Evolutionary conservation across 92 coral and sea anemone species (phyloP).

Genomic region (Virgularia gustaviana): DNA sequence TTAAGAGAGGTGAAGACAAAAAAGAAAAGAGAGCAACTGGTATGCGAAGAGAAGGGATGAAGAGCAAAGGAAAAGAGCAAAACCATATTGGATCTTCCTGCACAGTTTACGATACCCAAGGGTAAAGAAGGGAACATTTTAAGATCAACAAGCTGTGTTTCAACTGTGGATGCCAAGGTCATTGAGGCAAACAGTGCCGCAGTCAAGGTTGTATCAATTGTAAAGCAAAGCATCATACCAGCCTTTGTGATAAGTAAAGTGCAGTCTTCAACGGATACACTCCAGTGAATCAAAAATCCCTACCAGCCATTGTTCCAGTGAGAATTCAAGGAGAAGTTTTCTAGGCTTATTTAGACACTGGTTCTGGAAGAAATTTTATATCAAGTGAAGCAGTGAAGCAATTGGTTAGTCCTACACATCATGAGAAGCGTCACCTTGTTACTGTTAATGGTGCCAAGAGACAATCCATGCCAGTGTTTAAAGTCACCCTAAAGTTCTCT

Average conservation of each 20-base stretch:
- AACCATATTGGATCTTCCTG: too few relatives aligned
- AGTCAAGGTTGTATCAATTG: conserved; percentile 46
- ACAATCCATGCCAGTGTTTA: conserved; percentile 46
- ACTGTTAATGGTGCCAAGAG: too few relatives aligned
- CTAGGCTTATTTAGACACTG: conserved; percentile 56
- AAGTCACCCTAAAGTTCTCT: conserved; percentile 30
- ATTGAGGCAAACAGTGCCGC: conserved; percentile 30
- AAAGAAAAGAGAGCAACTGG: too few relatives aligned
- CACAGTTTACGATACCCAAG: conserved; percentile 1
- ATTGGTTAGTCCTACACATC: too few relatives aligned
- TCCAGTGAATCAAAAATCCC: conserved; percentile 6
- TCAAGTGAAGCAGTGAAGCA: too few relatives aligned
- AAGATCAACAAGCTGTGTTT: conserved; percentile 38
- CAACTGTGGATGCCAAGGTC: conserved; percentile 47
- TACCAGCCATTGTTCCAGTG: conserved; percentile 54
- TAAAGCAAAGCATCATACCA: too few relatives aligned
- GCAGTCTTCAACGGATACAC: too few relatives aligned
- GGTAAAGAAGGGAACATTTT: conserved; percentile 22
- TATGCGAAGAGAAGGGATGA: too few relatives aligned
- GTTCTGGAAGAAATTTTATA: too few relatives aligned
- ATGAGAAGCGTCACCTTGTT: too few relatives aligned
- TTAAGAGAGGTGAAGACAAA: too few relatives aligned
- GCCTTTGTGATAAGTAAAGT: conserved; percentile 23
- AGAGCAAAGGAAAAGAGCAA: too few relatives aligned
- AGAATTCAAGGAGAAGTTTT: conserved; percentile 20